phyloP scores from a whole-genome alignment of 2,888 invertebrate species.

The Octodonta nipae region DNA sequence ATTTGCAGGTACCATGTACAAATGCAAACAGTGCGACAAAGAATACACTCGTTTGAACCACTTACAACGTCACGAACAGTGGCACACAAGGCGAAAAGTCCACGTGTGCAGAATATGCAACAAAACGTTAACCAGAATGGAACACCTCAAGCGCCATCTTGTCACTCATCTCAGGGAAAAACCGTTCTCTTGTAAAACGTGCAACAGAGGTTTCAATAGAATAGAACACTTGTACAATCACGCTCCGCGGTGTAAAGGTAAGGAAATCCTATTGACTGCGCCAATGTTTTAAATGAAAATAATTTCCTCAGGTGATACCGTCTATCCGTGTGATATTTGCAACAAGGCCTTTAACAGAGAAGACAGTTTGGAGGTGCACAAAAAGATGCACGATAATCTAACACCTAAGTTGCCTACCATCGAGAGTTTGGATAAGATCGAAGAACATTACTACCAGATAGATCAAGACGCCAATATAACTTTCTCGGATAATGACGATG shows the following conservation, averaged over 20 bases:
- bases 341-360: conserved; percentile 34
- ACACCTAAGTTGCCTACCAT: conserved; percentile 29
- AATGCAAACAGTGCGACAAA: conserved; percentile 33
- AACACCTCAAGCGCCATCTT: conserved; percentile 33
- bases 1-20: conserved; percentile 29
- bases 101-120: conserved; percentile 35
- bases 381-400: conserved; percentile 29
- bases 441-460: conserved; percentile 29
- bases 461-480: conserved; percentile 14
- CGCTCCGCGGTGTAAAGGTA: conserved; percentile 30
- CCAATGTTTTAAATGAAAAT: too few relatives aligned
- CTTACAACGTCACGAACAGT: conserved; percentile 31
- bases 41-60: conserved; percentile 31
- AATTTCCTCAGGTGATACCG: conserved; percentile 27
- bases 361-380: conserved; percentile 34
- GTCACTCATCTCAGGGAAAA: conserved; percentile 34
- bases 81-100: conserved; percentile 30
- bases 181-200: conserved; percentile 32
- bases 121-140: conserved; percentile 32
- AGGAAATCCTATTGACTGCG: too few relatives aligned
- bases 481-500: conserved; percentile 20
- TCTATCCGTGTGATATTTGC: conserved; percentile 37
- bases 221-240: conserved; percentile 33
- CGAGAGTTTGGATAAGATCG: conserved; percentile 34
- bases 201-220: conserved; percentile 34